A percentile compares a stretch with the other conserved stretches of the same genome.
Conservation (phyloP, 2,113 vertebrate genomes). For the Clinocottus analis region DNA sequence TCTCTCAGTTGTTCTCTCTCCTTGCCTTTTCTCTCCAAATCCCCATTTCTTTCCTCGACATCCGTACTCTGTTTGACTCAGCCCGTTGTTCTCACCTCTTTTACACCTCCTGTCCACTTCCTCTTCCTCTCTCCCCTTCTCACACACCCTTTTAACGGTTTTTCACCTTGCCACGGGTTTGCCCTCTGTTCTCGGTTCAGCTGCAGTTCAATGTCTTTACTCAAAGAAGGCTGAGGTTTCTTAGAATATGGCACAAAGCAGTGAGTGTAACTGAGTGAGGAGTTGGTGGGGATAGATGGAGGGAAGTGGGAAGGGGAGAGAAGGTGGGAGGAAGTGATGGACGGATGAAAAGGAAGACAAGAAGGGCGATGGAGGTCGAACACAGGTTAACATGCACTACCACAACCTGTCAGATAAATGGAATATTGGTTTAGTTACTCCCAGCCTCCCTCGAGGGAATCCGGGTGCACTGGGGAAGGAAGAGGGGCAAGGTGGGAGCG, state of each 20-base stretch:
- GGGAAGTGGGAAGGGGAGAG: not conserved
- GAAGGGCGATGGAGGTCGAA: conserved; percentile 66
- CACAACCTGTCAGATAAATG: conserved; percentile 60
- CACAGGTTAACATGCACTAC: conserved; percentile 64
- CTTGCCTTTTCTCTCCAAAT: not conserved
- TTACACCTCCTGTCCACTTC: conserved; percentile 38
- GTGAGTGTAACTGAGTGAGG: conserved; percentile 9
- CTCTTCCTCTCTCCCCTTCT: conserved; percentile 33
- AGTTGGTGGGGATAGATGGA: not conserved
- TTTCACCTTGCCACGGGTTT: conserved; percentile 64
- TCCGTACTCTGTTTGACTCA: conserved; percentile 16
- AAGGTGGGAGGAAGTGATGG: conserved; percentile 23
- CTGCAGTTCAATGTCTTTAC: conserved; percentile 55
- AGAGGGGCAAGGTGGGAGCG: conserved; percentile 1
- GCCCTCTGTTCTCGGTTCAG: conserved; percentile 50
- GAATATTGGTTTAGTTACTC: conserved; percentile 57
- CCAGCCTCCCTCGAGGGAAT: conserved; percentile 55
- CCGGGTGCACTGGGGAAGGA: conserved; percentile 43
- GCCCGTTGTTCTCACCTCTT: conserved; percentile 49
- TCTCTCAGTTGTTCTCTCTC: not conserved
- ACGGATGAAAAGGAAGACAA: conserved; percentile 28
- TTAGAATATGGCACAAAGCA: not conserved
- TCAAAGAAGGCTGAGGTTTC: conserved; percentile 16
- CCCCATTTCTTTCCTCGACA: not conserved
- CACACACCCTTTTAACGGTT: conserved; percentile 40